Conservation (phyloP, 2,113 vertebrate genomes). For the Plecturocebus donacophilus region DNA sequence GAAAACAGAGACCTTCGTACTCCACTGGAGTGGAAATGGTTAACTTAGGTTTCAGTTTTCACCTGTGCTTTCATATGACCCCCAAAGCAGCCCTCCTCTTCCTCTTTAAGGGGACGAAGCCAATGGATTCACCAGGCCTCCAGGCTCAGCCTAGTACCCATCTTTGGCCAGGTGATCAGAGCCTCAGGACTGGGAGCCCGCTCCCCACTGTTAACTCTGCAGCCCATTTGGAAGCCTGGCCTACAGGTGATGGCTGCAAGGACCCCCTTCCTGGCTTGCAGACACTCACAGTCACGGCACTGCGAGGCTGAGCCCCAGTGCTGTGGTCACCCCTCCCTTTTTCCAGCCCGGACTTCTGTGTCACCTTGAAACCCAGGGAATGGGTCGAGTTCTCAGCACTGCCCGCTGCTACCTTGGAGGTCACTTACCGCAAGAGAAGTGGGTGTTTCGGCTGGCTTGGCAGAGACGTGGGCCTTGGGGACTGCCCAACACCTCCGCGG, state of each 20-base stretch:
- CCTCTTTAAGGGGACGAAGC: accelerated
- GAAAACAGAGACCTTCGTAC: neutral
- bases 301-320: neutral
- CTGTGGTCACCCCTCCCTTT: accelerated
- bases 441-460: conserved; percentile 1
- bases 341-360: neutral
- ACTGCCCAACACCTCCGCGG: neutral
- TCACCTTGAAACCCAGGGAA: neutral
- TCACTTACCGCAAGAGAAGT: conserved; percentile 73
- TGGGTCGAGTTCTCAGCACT: neutral
- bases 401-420: neutral
- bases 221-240: neutral
- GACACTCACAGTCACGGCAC: neutral
- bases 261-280: neutral
- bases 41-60: neutral
- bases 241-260: accelerated
- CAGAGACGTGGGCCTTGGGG: conserved; percentile 1
- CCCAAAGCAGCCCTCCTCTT: neutral
- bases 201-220: neutral
- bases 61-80: neutral
- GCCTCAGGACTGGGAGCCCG: neutral
- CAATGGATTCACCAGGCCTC: neutral
- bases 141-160: accelerated
- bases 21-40: accelerated
- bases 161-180: neutral